phyloP scores from a whole-genome alignment of 1,140 invertebrate genomes.

The Heliothis subflexa region DNA sequence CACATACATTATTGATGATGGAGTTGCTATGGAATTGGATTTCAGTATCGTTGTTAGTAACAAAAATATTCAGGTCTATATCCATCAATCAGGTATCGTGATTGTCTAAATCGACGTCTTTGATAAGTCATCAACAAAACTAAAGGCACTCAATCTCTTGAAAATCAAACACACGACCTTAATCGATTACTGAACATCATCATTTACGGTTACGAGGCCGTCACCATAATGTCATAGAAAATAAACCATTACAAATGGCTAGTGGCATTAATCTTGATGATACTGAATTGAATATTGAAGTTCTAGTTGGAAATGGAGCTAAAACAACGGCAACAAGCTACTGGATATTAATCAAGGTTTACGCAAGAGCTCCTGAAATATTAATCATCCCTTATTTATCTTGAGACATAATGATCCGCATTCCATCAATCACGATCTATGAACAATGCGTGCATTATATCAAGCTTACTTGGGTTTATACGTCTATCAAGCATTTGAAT shows the following conservation, averaged over 20 bases:
- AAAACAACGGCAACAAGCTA: background rate
- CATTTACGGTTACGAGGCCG: constrained; percentile 10
- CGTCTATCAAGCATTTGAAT: no score
- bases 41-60: background rate
- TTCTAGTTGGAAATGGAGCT: background rate
- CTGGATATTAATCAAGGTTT: constrained; percentile 9
- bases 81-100: no score
- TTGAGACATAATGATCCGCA: background rate
- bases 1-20: background rate
- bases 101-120: no score
- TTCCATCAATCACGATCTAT: constrained; percentile 3
- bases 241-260: background rate
- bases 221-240: constrained; percentile 8
- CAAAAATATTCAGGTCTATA: background rate
- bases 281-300: constrained; percentile 19
- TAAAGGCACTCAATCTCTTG: constrained; percentile 1
- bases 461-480: no score
- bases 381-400: background rate
- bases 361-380: background rate
- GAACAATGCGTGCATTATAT: background rate
- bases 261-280: constrained; percentile 2
- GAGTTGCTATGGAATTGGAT: background rate
- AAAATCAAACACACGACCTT: constrained; percentile 26
- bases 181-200: constrained; percentile 28
- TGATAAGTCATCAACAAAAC: constrained; percentile 9